These are phyloP conservation scores for Nomada hirtipes DNA, from an alignment of 2,888 invertebrate species.

Conservation along the genomic window DNA sequence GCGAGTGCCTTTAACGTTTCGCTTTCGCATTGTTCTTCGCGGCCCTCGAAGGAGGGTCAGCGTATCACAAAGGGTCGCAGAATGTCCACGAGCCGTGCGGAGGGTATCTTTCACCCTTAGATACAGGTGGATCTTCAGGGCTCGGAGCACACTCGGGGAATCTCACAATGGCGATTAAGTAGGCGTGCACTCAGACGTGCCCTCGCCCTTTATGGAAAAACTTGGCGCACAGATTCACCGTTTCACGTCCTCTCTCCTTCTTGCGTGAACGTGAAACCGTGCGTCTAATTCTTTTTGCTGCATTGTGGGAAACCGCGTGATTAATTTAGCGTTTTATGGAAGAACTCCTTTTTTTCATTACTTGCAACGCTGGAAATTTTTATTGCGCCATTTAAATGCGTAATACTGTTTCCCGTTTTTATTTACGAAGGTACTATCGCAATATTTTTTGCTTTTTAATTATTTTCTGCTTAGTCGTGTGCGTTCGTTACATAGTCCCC, in stretches of 20 bases:
- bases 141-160: conserved; percentile 47
- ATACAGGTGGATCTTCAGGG: conserved; percentile 38
- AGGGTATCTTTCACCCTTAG: conserved; percentile 39
- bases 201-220: conserved; percentile 51
- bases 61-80: conserved; percentile 37
- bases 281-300: background rate
- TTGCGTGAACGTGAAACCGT: conserved; percentile 9
- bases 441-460: background rate
- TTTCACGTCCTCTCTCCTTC: conserved; percentile 28
- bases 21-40: background rate
- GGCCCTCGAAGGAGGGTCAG: conserved; percentile 29
- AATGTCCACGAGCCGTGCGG: conserved; percentile 31
- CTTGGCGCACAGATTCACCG: conserved; percentile 23
- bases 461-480: too few relatives aligned
- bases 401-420: too few relatives aligned
- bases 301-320: background rate
- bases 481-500: too few relatives aligned
- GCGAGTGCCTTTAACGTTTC: conserved; percentile 15
- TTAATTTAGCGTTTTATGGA: background rate
- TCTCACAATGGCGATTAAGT: conserved; percentile 68
- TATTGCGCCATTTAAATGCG: too few relatives aligned
- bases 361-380: too few relatives aligned
- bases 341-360: too few relatives aligned
- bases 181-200: conserved; percentile 56
- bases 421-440: background rate